A percentile compares a stretch with the other conserved stretches of the same genome.
Evolutionary conservation across 2,888 invertebrate genomes (phyloP).

Genomic region (Leptinotarsa peninsularis): DNA sequence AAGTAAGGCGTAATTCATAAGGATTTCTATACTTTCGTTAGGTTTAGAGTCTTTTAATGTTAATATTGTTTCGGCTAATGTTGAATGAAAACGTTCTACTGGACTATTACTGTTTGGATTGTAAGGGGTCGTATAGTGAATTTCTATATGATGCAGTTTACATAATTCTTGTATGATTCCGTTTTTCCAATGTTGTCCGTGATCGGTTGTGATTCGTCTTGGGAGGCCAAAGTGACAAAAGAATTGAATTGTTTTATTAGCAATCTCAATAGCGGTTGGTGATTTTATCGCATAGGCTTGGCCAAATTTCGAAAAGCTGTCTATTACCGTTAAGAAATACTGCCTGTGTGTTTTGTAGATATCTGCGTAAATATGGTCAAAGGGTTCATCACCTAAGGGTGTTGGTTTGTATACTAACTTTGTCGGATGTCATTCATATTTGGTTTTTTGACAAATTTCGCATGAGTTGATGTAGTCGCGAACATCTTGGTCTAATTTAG

Average conservation of each 20-base stretch:
- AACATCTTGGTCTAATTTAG: constrained; percentile 38
- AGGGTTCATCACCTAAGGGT: no score
- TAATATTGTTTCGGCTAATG: not conserved
- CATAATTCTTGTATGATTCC: constrained; percentile 9
- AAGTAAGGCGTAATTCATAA: constrained; percentile 24
- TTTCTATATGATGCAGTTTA: constrained; percentile 6
- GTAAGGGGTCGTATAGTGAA: constrained; percentile 5
- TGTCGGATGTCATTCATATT: constrained; percentile 39
- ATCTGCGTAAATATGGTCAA: not conserved
- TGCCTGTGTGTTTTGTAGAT: not conserved
- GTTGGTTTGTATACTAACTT: no score
- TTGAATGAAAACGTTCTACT: no score
- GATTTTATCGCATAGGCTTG: constrained; percentile 21
- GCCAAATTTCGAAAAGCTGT: no score
- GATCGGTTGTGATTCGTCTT: not conserved
- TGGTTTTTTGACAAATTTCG: constrained; percentile 10
- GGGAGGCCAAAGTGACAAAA: constrained; percentile 20
- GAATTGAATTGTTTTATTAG: constrained; percentile 17
- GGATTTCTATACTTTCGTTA: constrained; percentile 6
- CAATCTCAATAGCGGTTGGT: constrained; percentile 2
- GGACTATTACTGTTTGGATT: no score
- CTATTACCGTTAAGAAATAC: constrained; percentile 12
- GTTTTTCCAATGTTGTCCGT: not conserved
- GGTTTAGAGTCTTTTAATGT: constrained; percentile 10
- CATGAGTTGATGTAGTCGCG: constrained; percentile 41